Base-by-base conservation (phyloP, 2,888 invertebrate genomes). In the Lepidocyrtoides sp. region DNA sequence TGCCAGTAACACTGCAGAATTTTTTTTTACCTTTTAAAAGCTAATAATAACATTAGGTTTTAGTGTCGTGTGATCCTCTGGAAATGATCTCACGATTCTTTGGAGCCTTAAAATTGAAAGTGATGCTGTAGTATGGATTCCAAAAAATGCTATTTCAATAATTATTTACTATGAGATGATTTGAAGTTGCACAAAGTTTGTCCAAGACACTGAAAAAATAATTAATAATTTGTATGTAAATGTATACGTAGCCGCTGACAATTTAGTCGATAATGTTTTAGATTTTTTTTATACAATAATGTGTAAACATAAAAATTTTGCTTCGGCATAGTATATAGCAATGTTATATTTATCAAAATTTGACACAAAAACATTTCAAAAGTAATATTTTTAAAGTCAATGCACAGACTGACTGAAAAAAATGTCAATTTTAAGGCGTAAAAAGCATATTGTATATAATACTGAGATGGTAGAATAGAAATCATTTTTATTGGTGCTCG, bases 341-440 rank as follows among this genome's bases (percentile, higher is more conserved):
- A 14, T 54, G 54, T 54, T 14, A 14, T n/a, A n/a, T n/a, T n/a
- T 63, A 14, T 63, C 63, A 14, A 69, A 69, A 2, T 8, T 36
- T 44, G 0, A 44, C 36, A 17, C 2, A n/a, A 63, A 1, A 29
- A 41, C 63, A 29, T 26, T 63, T 63, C 26, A 2, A 7, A n/a
- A 69, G 36, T n/a, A 79, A 54, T 51, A 54, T 79, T 79, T 29
- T 54, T 44, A 79, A 26, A 69, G 72, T 88, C 88, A 88, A 88
- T 88, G 88, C 81, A 88, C 81, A 88, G 88, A 88, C 88, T 85
- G 85, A 85, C 75, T 88, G 88, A 81, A 57, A 63, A 60, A 29
- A 48, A 10, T 44, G 3, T 17, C 7, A 17, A 36, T 12, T 7
- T 36, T n/a, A n/a, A n/a, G n/a, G n/a, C n/a, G n/a, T n/a, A n/a